Evolutionary conservation across 1,140 invertebrate species (phyloP).

Genomic region (Penaeus indicus): DNA sequence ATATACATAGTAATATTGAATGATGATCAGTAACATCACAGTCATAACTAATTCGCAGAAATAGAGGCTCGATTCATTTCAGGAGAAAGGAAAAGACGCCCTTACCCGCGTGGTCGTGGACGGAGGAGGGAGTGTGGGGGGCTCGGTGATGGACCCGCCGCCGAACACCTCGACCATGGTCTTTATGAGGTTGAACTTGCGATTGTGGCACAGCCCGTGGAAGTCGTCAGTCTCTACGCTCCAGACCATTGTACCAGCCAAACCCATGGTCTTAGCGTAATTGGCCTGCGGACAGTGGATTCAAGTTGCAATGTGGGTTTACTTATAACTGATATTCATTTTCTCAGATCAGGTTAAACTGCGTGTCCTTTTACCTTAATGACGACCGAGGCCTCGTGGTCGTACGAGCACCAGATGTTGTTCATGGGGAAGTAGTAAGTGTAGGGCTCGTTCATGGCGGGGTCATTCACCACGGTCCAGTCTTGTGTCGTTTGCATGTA

Average conservation of each 20-base stretch:
- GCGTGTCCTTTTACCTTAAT: conserved; percentile 48
- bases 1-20: no score
- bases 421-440: conserved; percentile 33
- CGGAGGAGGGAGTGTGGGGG: no score
- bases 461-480: conserved; percentile 56
- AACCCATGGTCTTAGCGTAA: conserved; percentile 72
- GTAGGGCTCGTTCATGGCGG: conserved; percentile 51
- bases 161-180: background rate
- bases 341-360: background rate
- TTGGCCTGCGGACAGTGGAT: conserved; percentile 70
- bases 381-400: conserved; percentile 59
- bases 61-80: no score
- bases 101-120: no score
- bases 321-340: background rate
- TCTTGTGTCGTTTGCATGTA: conserved; percentile 42
- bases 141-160: no score
- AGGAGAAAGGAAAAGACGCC: no score
- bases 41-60: no score
- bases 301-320: background rate
- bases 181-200: conserved; percentile 28
- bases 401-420: conserved; percentile 66
- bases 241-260: conserved; percentile 81
- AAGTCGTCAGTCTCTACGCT: conserved; percentile 83
- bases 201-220: conserved; percentile 73
- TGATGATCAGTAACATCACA: no score